A percentile compares a stretch with the other conserved stretches of the same genome.
Evolutionary conservation across 2,113 vertebrate species (phyloP).

Genomic region (Microcebus lehilahytsara): DNA sequence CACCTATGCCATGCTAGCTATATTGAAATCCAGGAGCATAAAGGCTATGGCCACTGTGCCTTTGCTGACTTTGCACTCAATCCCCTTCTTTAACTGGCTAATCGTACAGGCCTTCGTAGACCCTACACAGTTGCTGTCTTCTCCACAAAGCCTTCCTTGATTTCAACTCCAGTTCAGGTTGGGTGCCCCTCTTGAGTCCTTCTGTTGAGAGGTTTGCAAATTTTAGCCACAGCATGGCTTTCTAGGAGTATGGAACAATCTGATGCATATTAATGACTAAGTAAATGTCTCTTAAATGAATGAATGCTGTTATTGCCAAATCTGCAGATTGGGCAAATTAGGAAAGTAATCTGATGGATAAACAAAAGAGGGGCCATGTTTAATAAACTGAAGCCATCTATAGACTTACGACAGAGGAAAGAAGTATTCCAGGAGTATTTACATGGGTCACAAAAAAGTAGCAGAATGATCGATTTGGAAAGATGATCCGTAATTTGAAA

Average conservation of each 20-base stretch:
- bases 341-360: conserved; percentile 24
- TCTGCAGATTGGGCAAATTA: conserved; percentile 15
- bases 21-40: neutral
- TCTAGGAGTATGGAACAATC: neutral
- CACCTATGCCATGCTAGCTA: neutral
- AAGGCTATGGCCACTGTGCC: neutral
- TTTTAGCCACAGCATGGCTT: neutral
- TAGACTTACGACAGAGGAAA: neutral
- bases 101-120: neutral
- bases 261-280: neutral
- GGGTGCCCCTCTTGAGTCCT: neutral
- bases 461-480: conserved; percentile 30
- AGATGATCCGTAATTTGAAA: conserved; percentile 39
- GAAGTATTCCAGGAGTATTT: neutral
- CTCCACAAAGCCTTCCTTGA: neutral
- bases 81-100: neutral
- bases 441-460: neutral
- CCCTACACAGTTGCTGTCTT: neutral
- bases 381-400: conserved; percentile 17
- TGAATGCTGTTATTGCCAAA: neutral
- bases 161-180: neutral
- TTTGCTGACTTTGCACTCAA: neutral
- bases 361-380: conserved; percentile 1
- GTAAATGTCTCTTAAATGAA: neutral
- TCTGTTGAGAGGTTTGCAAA: neutral